A percentile compares a stretch with the other conserved stretches of the same genome.
Evolutionary conservation across 2,113 vertebrate species (phyloP).

Genomic region (Cyprinodon brontotheroides): DNA sequence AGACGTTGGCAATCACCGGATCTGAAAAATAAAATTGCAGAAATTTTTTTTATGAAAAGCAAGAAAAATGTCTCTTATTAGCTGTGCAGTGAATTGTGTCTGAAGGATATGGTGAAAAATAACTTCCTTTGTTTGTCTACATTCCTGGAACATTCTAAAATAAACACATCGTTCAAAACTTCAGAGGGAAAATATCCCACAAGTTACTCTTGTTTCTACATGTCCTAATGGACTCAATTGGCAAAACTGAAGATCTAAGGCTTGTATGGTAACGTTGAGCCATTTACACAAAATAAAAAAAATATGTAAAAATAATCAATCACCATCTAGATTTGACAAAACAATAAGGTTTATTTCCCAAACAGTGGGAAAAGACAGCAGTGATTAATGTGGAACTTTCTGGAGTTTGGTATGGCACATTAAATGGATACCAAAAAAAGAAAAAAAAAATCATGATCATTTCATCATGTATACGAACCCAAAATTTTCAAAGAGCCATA

Average conservation of each 20-base stretch:
- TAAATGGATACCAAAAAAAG: too few species aligned
- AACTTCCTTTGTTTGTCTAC: not conserved
- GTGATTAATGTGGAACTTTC: not conserved
- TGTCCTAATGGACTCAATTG: not conserved
- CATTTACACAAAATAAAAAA: not conserved
- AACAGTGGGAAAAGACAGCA: not conserved
- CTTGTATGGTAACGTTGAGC: too few species aligned
- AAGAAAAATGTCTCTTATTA: not conserved
- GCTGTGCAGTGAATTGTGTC: not conserved
- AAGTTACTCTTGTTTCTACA: not conserved
- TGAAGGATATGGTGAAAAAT: not conserved
- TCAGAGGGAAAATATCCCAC: not conserved
- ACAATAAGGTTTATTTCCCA: not conserved
- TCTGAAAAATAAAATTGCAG: constrained; percentile 64
- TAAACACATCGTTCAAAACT: not conserved
- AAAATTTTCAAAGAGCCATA: too few species aligned
- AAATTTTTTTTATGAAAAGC: not conserved
- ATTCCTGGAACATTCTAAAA: not conserved
- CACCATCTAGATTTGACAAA: not conserved
- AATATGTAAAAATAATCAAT: not conserved
- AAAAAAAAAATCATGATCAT: too few species aligned
- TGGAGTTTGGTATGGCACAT: not conserved
- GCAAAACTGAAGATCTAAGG: not conserved
- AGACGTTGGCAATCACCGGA: constrained; percentile 65
- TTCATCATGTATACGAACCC: too few species aligned